Evolutionary conservation across 2,113 vertebrate genomes (phyloP), one percentile per base, ranked within the genome.

Genomic region (Tachycineta bicolor): DNA sequence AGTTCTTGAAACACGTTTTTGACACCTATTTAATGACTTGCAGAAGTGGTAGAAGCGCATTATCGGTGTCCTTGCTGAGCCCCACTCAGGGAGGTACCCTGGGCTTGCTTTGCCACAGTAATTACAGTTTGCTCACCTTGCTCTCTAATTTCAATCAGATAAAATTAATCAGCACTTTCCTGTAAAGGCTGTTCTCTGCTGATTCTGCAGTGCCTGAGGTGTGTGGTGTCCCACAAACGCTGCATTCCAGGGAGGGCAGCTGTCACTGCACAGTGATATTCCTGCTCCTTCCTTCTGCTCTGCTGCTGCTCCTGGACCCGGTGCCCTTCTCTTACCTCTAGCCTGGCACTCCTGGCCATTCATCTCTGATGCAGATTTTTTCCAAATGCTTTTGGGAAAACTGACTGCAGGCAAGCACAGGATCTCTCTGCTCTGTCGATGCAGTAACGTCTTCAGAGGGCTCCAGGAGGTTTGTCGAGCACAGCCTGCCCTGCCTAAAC

Each of bases 391-490:
- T 63, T 80, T 49, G 79, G 67, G 26, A 87, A 55, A 87, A 55
- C 64, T 44, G 49, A 73, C 73, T 29, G 53, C 44, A 33, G 53
- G 37, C 28, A 33, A 70, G 52, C 53, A 18, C 29, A 23, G 62
- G 9, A 11, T 75, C 88, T 75, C 58, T 89, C 75, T 94, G 94
- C 56, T 89, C 91, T 91, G 11, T 33, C 59, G 46, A 59, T 41
- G 46, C 87, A 95, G 43, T 58, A 9, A 7, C 75, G 24, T 60
- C 84, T 93, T 93, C 89, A 83, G 91, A 95, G 94, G 73, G 64
- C 62, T 92, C 37, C 17, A 11, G 33, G 67, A 63, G 71, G 26
- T 87, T 71, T 10, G 77, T 56, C 81, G 75, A 95, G 64, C 59
- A 8, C 8, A 31, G 26, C 87, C 55, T 94, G 88, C 92, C 87